phyloP scores from a whole-genome alignment of 2,113 vertebrate genomes.

The Okapia johnstoni region DNA sequence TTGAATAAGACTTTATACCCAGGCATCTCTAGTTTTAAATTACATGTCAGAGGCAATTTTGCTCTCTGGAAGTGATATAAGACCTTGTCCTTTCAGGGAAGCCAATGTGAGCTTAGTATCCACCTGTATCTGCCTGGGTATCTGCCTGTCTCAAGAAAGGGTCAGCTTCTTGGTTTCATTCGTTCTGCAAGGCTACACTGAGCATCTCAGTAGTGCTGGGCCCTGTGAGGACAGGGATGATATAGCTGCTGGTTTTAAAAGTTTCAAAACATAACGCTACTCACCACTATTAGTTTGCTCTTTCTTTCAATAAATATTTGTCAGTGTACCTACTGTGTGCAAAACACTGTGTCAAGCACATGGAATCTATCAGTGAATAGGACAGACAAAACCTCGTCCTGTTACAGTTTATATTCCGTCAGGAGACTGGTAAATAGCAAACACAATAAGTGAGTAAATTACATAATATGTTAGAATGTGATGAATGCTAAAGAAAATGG shows the following conservation, averaged over 20 bases:
- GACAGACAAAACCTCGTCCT: neutral
- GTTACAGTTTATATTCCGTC: neutral
- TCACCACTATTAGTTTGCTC: neutral
- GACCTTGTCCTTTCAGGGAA: constrained; percentile 48
- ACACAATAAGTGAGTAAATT: neutral
- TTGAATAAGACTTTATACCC: constrained; percentile 75
- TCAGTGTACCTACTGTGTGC: neutral
- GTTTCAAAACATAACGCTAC: too few relatives aligned
- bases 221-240: neutral
- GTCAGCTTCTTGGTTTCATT: neutral
- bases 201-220: neutral
- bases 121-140: neutral
- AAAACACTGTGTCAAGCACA: too few relatives aligned
- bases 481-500: neutral
- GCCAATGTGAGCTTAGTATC: neutral
- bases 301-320: neutral
- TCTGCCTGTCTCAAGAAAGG: neutral
- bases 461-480: neutral
- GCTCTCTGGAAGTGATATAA: constrained; percentile 51
- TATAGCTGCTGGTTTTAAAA: neutral
- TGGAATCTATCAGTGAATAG: neutral
- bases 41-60: constrained; percentile 77
- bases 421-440: neutral
- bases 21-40: constrained; percentile 76
- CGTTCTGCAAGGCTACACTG: neutral